These are phyloP conservation scores for Drosophila austrosaltans DNA, from an alignment of 2,888 invertebrate species.

Conservation along the genomic window DNA sequence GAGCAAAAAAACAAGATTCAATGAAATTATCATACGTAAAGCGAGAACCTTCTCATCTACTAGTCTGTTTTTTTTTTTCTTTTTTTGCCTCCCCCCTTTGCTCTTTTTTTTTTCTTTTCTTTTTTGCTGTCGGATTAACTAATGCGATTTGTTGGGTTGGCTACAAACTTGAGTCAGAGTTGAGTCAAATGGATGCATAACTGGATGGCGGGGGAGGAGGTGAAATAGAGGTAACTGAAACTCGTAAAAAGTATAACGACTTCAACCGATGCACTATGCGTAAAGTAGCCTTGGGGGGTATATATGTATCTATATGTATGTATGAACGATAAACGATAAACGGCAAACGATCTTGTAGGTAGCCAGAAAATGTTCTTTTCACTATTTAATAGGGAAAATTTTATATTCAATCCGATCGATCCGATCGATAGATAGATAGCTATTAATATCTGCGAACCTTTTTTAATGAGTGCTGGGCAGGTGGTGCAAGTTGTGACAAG, in stretches of 20 bases:
- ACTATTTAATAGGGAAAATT: conserved; percentile 35
- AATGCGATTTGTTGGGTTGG: conserved; percentile 67
- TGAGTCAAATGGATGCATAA: background rate
- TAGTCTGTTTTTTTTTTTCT: conserved; percentile 10
- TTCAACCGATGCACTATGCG: conserved; percentile 37
- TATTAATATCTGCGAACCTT: background rate
- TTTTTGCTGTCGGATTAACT: conserved; percentile 73
- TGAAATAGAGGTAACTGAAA: conserved; percentile 34
- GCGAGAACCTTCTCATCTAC: conserved; percentile 23
- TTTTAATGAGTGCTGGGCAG: background rate
- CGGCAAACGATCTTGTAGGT: conserved; percentile 55
- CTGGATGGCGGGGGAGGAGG: background rate
- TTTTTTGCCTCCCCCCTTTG: conserved; percentile 31
- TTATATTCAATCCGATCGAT: conserved; percentile 14
- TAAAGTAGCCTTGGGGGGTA: conserved; percentile 51
- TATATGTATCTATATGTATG: conserved; percentile 55
- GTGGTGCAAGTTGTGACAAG: no score
- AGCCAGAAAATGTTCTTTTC: conserved; percentile 42
- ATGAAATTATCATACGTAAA: conserved; percentile 66
- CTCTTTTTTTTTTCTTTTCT: conserved; percentile 51
- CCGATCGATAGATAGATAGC: background rate
- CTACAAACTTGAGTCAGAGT: background rate
- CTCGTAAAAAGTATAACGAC: conserved; percentile 75
- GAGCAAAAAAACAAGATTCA: conserved; percentile 50
- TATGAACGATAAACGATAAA: conserved; percentile 49